Base-by-base conservation (phyloP, 2,888 invertebrate genomes). In the Pegoplata infirma region DNA sequence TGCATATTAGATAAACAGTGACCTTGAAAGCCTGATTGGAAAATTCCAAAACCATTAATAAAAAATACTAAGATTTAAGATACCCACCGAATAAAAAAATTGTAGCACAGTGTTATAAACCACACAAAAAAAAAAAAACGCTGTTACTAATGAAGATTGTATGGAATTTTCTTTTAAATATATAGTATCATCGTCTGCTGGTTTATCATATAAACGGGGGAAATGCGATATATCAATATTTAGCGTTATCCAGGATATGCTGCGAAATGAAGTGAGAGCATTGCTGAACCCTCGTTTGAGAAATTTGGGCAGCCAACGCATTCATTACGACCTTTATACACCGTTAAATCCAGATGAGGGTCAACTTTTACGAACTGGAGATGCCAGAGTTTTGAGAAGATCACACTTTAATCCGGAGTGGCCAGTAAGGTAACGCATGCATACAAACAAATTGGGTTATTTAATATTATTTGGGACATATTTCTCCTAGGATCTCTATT, bases 341-440 rank as follows among this genome's bases (percentile, higher is more conserved):
- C 83, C 83, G 0, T 36, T 69, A 0, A 87, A 87, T 83, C 83
- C 83, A 0, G 71, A 84, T 7, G 49, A 82, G 46, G 81, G 84
- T 0, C 87, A 87, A 55, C 21, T 82, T 1, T 56, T 87, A 16
- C 76, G 74, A 2, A 69, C 83, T 0, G 86, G 85, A 2, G 84
- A 87, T 77, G n/a, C 81, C 4, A 72, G 64, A 5, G 47, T 67
- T 55, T 77, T 87, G 2, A 81, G 68, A 59, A 81, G 74, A 1
- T 87, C 87, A 0, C 74, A 84, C 61, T 87, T 87, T 47, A 87
- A 87, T 83, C 67, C 83, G 28, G 84, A 84, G 12, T 87, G 87
- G 87, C 87, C 87, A 44, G 83, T 87, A 16, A 84, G 87, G 86
- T 86, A 61, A n/a, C n/a, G n/a, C n/a, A n/a, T n/a, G n/a, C n/a